Evolutionary conservation across 1,140 invertebrate genomes (phyloP), one percentile per base, ranked within the genome.

Genomic region (Samia ricini): DNA sequence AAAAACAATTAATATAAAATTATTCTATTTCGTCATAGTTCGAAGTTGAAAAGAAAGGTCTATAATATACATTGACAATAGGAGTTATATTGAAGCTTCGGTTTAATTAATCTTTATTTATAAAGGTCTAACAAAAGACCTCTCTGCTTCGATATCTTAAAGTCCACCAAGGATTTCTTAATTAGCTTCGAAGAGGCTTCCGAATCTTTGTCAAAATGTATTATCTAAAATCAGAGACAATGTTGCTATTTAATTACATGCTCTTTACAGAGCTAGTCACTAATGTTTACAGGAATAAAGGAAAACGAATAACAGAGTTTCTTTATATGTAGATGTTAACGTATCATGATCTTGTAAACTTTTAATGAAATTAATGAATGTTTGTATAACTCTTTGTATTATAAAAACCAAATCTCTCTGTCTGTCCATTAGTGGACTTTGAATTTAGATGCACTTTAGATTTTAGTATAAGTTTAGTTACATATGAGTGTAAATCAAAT

Each of bases 151-250:
- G 5, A 22, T 24, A 22, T 55, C 19, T 55, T 22, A 15, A 22
- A 8, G 21, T 55, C 19, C n/a, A 19, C 18, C 24, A 24, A 15
- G 21, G 52, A 55, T 55, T 55, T 24, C 21, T 55, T 55, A 55
- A 55, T 55, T 55, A 55, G 52, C 52, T 55, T 55, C 52, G 52
- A 23, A 55, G 52, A 55, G 15, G 52, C 33, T 42, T 42, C 33
- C 33, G 33, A 3, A 42, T 42, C 33, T 42, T 42, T 42, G 33
- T 7, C 33, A 42, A 42, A 42, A 42, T 55, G 23, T 10, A 55
- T 55, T 55, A 55, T n/a, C 52, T 55, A 55, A 42, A 42, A 42
- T 42, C 33, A 42, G 33, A 42, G 33, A 42, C 33, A 42, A 15
- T 12, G 33, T 42, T 42, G 12, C 33, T 42, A 42, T 42, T 42